Base-by-base conservation (phyloP, 2,888 invertebrate species). In the Agrochola litura region DNA sequence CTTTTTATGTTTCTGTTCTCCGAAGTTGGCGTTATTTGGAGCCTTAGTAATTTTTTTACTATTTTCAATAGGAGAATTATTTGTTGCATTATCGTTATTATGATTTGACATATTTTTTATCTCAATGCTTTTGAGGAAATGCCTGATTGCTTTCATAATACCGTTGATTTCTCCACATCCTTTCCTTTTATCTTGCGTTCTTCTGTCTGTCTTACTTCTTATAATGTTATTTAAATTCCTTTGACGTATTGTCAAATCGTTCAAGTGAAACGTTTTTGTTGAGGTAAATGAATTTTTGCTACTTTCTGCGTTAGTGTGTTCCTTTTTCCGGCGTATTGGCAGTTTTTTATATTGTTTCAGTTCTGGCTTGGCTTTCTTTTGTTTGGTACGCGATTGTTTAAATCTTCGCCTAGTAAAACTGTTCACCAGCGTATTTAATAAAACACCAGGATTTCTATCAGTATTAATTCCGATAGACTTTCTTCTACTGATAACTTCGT, bases 391-490 rank as follows among this genome's bases (percentile, higher is more conserved):
- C 22, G 56, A 41, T n/a, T 43, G 37, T 43, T 74, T 76, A 22
- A 64, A 49, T 37, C 64, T 86, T n/a, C 76, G 73, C 37, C 72
- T 73, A 12, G n/a, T 60, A 64, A 83, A 83, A 16, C 61, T 75
- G 3, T 73, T 83, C 8, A 86, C 9, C n/a, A 84, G 22, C 52
- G 65, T 56, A 14, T 69, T 79, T 3, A 76, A 12, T 37, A 79
- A 43, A 37, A 43, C 5, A 19, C 76, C 41, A 16, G 72, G 73
- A 49, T 80, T 76, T 61, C 67, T 83, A 12, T 77, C 80, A 19
- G 84, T 84, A 37, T 76, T 84, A 12, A 83, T 49, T 60, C 83
- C 84, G 12, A 86, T 41, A 52, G 83, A 83, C n/a, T 72, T 86
- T 1, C 71, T 70, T 76, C 75, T 72, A n/a, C n/a, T 60, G 1